Evolutionary conservation across 2,113 vertebrate species (phyloP), one percentile per base, ranked within the genome.

Genomic region (Muntiacus reevesi): DNA sequence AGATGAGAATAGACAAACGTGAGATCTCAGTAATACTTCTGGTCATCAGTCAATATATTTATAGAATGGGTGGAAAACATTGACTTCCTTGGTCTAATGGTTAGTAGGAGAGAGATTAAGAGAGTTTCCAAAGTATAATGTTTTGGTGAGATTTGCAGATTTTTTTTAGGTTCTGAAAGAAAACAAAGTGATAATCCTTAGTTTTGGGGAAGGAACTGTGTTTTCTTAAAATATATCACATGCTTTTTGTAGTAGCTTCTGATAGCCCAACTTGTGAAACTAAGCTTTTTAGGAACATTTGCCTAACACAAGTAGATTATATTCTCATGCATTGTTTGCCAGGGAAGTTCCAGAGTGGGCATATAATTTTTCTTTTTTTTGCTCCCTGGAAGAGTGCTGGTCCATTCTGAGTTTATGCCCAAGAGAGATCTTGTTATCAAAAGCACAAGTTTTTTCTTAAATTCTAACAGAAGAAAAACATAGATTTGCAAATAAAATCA

Each of bases 291-390:
- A 64, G 33, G 14, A 79, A 74, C 40, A 79, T 96, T 95, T 94
- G 60, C 36, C 33, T 87, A 25, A 50, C 64, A 15, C 28, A 54
- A 67, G 25, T 83, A 91, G 74, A 64, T 96, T 84, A 28, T 81
- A 71, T 92, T 92, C 82, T 82, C 91, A 71, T 15, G 27, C 21
- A 92, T 78, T 95, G 45, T 76, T 85, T 93, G 21, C 27, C 95
- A 71, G 87, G 40, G 94, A 81, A 92, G 64, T 76, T 85, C 97
- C 85, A 92, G 52, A 97, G 27, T 76, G 9, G 12, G 19, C 92
- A 81, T 89, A 7, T 87, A 97, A 79, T 91, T 96, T 92, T 96
- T 90, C 43, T 92, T 57, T 86, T 87, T 87, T 90, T 78, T 83
- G 43, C 43, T 95, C 30, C 43, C 13, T 40, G 28, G 40, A 47